These are phyloP conservation scores for Crotalus helleri DNA, from an alignment of 2,113 vertebrate genomes.

Conservation along the genomic window DNA sequence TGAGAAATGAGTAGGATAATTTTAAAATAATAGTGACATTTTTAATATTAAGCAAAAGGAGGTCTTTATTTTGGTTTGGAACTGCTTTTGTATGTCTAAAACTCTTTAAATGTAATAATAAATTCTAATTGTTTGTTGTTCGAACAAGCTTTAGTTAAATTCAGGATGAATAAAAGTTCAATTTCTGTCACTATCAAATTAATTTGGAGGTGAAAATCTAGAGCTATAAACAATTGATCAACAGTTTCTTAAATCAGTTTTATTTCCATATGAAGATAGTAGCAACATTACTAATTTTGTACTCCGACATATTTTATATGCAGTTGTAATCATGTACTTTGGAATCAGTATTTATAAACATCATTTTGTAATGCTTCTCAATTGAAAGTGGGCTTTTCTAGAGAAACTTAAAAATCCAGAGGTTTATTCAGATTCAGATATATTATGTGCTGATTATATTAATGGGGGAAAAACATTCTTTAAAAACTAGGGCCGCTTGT, in stretches of 20 bases:
- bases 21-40: not conserved
- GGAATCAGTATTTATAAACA: not conserved
- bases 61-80: not conserved
- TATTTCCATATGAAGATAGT: not conserved
- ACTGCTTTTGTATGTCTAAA: not conserved
- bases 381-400: not conserved
- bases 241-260: not conserved
- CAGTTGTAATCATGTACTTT: not conserved
- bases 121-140: not conserved
- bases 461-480: not conserved
- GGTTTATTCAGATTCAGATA: not conserved
- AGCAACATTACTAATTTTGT: not conserved
- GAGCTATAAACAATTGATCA: not conserved
- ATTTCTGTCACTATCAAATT: not conserved
- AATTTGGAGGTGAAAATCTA: not conserved
- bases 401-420: not conserved
- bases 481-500: not conserved
- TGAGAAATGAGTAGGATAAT: not conserved
- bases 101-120: not conserved
- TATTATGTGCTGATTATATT: not conserved
- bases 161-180: not conserved
- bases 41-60: not conserved
- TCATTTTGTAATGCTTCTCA: not conserved
- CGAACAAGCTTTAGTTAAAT: not conserved
- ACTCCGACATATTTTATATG: not conserved